Base-by-base conservation (phyloP, 2,888 invertebrate species). In the Byasa hedistus region DNA sequence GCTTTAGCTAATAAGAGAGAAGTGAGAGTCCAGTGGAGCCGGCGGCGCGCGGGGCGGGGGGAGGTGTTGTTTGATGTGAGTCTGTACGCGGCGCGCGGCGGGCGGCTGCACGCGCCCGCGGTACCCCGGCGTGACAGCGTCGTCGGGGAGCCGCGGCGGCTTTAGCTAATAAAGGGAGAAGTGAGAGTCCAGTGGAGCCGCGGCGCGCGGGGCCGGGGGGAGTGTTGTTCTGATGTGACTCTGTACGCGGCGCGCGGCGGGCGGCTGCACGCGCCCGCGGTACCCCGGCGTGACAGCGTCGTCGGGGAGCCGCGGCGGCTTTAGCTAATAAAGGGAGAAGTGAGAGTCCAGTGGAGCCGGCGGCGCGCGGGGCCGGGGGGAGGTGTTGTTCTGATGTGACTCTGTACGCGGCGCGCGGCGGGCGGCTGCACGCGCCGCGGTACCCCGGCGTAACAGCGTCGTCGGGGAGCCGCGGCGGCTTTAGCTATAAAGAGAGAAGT, bases 231-330 rank as follows among this genome's bases (percentile, higher is more conserved):
- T 83, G 77, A 75, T 73, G 74, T 74, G 76, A 75, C 79, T 84
- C 89, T 89, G 69, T 82, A 32, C 84, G 79, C 83, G 82, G 82
- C 83, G 85, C 87, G 71, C 69, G 66, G 69, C 61, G 63, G 58
- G 69, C 39, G 72, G 68, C 71, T 80, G 82, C 77, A 77, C 80
- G 84, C 82, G 84, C 77, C 83, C 81, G 86, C 83, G 87, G 87
- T 88, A 80, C 79, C 85, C 86, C 87, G 89, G 89, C 89, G 89
- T 88, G 85, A 80, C 83, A 87, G 87, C n/a, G 82, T 86, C 89
- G 75, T 79, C 81, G 80, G 80, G 76, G 75, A 76, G 81, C 77
- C 81, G 79, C 65, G 72, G 73, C 72, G 76, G 70, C 10, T 1
- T 10, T 10, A 10, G 32, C 32, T 7, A 10, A 27, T 4, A 27